Evolutionary conservation across 1,140 invertebrate species (phyloP).

Genomic region (Helicorthomorpha holstii): DNA sequence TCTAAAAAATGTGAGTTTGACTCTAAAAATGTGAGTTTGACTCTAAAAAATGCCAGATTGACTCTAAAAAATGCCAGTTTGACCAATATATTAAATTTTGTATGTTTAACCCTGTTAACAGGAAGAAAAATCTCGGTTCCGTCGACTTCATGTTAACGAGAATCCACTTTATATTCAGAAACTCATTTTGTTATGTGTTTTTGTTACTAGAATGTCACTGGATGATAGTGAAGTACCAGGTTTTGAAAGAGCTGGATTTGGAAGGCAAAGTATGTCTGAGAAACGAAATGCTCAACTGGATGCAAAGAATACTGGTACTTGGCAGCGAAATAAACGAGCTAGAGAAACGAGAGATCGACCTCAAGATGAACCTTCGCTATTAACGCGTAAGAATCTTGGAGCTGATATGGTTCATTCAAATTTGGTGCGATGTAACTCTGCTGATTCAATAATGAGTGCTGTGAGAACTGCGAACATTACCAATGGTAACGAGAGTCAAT

Average conservation of each 20-base stretch:
- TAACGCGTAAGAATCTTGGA: neutral
- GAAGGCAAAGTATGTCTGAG: slow-evolving; percentile 91
- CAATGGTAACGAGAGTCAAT: neutral
- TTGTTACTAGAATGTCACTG: slow-evolving; percentile 39
- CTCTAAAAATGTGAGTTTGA: too few species aligned
- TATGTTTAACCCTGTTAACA: too few species aligned
- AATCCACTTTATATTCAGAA: neutral
- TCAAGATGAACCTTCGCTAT: slow-evolving; percentile 2
- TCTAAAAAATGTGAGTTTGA: neutral
- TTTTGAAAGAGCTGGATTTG: slow-evolving; percentile 76
- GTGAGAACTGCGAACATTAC: neutral
- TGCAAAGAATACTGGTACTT: slow-evolving; percentile 85
- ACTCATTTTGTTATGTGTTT: slow-evolving; percentile 2
- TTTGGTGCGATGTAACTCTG: slow-evolving; percentile 13
- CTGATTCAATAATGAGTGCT: slow-evolving; percentile 14
- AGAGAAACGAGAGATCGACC: slow-evolving; percentile 18
- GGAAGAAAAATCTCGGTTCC: too few species aligned
- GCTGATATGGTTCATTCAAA: too few species aligned
- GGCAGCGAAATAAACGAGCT: slow-evolving; percentile 78
- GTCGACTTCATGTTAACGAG: too few species aligned
- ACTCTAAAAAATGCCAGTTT: too few species aligned
- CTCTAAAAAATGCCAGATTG: too few species aligned
- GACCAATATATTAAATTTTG: too few species aligned
- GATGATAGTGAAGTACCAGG: slow-evolving; percentile 49
- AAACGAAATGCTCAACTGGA: slow-evolving; percentile 86